Evolutionary conservation across 2,888 invertebrate species (phyloP), one percentile per base, ranked within the genome.

Genomic region (Drosophila phalerata): DNA sequence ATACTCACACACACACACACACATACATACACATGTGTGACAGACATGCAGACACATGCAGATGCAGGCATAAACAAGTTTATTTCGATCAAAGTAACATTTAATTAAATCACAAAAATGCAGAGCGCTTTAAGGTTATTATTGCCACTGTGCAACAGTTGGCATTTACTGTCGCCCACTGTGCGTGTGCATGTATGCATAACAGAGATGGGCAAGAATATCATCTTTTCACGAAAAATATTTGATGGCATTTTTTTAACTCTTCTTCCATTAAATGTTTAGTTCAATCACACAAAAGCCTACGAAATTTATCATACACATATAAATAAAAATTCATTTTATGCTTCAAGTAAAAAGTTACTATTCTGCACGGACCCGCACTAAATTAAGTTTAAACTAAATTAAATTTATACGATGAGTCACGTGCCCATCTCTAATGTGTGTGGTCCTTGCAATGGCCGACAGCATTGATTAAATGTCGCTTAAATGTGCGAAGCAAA

Each of bases 31-130:
- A 42, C 28, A 28, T 1, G 22, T 22, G 22, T 22, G 22, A 22
- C 15, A 42, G 15, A 30, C 42, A 30, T 25, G 34, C 22, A 45
- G n/a, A 28, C 0, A n/a, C 32, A 34, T n/a, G 15, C 34, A 51
- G 43, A 51, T 55, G 61, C 66, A 49, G 40, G 62, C 77, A 77
- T 68, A 77, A 77, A 69, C 81, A 80, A 62, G 74, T 56, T 85
- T 85, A 77, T 81, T 75, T 66, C 74, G 79, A 85, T 84, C 85
- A 85, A 84, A 85, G 79, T 83, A 80, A 74, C 85, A 83, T 83
- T 85, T 83, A 83, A 84, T 84, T 83, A 85, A 84, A 85, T 85
- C 69, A 73, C 68, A 74, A 70, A 73, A 70, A 77, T 51, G 53
- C 70, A 72, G 57, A 69, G 57, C 38, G 57, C 60, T 61, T 69